Base-by-base conservation (phyloP, 1,140 invertebrate genomes). In the Aphis craccivora region DNA sequence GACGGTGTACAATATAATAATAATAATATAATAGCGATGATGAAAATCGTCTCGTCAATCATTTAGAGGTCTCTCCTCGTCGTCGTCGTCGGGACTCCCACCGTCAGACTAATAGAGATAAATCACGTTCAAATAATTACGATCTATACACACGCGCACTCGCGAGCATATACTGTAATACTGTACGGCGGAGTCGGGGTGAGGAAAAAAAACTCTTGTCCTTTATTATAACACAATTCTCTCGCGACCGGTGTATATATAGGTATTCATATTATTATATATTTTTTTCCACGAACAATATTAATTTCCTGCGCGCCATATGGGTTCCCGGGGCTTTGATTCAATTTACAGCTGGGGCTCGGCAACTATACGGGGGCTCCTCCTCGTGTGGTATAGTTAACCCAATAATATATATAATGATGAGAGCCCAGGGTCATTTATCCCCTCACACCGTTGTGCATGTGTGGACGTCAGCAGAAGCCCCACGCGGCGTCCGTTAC, bases 281-380 rank as follows among this genome's bases (percentile, higher is more conserved):
- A 48, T 51, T 48, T 55, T 91, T 76, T 43, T 45, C 67, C 6
- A 92, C 76, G 60, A 92, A 92, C 91, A 92, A 92, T 92, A 92
- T 92, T 92, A 92, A 92, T 92, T 92, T 92, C 91, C 91, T 92
- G 91, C 91, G 91, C 91, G 67, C 91, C 91, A 92, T 92, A 92
- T 92, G 91, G 91, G 91, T 92, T 92, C 91, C 91, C 67, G 91
- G 91, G 60, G 45, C 45, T 92, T 83, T 92, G 91, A 92, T 92
- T 92, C 91, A 83, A 92, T 92, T 92, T 92, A 92, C 91, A 92
- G 91, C 91, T 92, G 91, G 91, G 45, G 22, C 76, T 92, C 30
- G 22, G 37, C 90, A 51, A n/a, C 88, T 91, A 40, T 91, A 91
- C 35, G 90, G 40, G 90, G 90, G 90, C 40, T 91, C 55, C 60